Evolutionary conservation across 1,140 invertebrate genomes (phyloP), one percentile per base, ranked within the genome.

Genomic region (Colletes gigas): DNA sequence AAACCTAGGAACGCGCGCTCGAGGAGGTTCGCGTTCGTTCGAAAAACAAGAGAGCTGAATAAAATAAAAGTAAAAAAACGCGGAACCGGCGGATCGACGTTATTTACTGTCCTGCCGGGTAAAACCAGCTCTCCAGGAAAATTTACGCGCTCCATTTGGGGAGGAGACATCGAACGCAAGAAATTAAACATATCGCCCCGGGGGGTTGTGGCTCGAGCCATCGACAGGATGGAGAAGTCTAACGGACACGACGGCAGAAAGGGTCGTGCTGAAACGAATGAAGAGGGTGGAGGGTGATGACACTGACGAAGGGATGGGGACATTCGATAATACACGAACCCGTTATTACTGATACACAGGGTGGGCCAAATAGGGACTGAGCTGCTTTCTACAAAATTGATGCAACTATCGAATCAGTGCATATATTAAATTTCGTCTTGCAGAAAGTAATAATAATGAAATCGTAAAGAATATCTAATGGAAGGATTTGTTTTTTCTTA

Each of bases 91-190:
- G n/a, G 57, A 59, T 19, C 57, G 57, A 21, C 57, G 57, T 59
- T 59, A 59, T 59, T 59, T 59, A 59, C 57, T 21, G 57, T 59
- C 14, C n/a, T 59, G 8, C 57, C 57, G 6, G 19, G 57, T 21
- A 59, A 9, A 21, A 59, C 57, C 57, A 59, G 57, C 57, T 59
- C 8, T 21, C 8, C n/a, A 10, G n/a, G 57, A 59, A n/a, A 21
- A 59, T 59, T 59, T 59, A 59, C 57, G 57, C n/a, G 57, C 62
- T 30, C 62, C 62, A 65, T 65, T 65, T 44, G n/a, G 57, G 8
- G 57, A 21, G 57, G 57, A 14, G 62, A 65, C 39, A 8, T 15
- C 62, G 62, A 63, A 65, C 62, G 57, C 57, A 59, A 59, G 57
- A 59, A 59, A 59, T 59, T 59, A 59, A 59, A 59, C 57, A 19